Conservation (phyloP, 2,113 vertebrate species). For the Edolisoma coerulescens region DNA sequence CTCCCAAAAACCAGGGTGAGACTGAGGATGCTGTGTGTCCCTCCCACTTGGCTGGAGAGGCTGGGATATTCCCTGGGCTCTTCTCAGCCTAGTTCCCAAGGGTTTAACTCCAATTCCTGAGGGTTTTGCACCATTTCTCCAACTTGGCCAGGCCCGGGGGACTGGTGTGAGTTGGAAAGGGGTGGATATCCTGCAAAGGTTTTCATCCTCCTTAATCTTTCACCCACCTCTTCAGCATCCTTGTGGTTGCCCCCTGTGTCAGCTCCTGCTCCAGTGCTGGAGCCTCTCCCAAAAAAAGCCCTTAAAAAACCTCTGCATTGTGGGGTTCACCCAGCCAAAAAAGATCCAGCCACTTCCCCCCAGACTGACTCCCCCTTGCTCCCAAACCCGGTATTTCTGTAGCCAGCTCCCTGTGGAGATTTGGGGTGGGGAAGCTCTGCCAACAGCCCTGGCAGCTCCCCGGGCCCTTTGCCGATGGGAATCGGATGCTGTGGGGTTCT, state of each 20-base stretch:
- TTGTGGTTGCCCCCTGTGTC: fast-evolving
- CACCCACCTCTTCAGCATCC: background rate
- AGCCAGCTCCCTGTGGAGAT: background rate
- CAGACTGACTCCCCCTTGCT: background rate
- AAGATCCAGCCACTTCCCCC: background rate
- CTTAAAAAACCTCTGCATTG: background rate
- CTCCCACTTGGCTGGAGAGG: background rate
- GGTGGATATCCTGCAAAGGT: background rate
- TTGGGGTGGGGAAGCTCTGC: background rate
- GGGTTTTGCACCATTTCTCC: background rate
- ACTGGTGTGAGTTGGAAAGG: fast-evolving
- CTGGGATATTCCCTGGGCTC: background rate
- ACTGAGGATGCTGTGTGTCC: background rate
- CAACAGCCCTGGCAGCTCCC: background rate
- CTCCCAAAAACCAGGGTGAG: background rate
- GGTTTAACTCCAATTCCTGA: background rate
- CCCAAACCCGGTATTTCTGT: background rate
- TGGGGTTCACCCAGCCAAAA: background rate
- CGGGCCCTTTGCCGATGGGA: background rate
- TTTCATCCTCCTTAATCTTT: background rate
- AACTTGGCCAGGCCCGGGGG: background rate
- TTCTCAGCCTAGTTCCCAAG: background rate
- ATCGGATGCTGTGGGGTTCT: background rate
- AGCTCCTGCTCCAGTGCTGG: fast-evolving
- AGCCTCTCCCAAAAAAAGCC: background rate